Evolutionary conservation across 2,888 invertebrate species (phyloP).

Genomic region (Aspidiotus destructor): DNA sequence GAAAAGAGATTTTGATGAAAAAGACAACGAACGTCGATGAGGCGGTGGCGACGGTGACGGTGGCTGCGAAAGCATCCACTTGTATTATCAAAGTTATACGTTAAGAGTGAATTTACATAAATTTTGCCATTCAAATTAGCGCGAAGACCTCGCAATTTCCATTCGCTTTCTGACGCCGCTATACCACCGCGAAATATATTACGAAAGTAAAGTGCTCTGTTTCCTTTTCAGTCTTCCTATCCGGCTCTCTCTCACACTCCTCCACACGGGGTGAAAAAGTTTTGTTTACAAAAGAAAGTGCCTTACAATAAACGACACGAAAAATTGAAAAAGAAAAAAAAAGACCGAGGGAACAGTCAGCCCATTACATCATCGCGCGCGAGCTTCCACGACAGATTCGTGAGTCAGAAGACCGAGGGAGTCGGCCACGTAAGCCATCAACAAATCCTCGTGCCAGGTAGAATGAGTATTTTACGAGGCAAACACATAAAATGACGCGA

Average conservation of each 20-base stretch:
- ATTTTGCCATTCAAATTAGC: conserved; percentile 31
- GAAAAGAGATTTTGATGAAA: background rate
- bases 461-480: too few species aligned
- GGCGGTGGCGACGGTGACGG: too few species aligned
- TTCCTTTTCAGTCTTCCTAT: background rate
- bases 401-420: too few species aligned
- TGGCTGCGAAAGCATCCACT: background rate
- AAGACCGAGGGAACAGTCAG: background rate
- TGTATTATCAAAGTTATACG: conserved; percentile 4
- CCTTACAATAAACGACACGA: background rate
- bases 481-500: too few species aligned
- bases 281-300: conserved; percentile 4
- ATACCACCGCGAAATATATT: background rate
- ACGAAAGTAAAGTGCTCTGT: background rate
- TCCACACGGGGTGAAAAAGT: background rate
- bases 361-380: too few species aligned
- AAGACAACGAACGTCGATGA: background rate
- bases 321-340: background rate
- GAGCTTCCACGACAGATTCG: too few species aligned
- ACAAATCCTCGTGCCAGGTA: too few species aligned
- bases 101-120: conserved; percentile 23
- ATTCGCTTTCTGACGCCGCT: background rate
- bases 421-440: too few species aligned
- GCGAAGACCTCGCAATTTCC: conserved; percentile 8
- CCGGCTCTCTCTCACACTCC: background rate